Evolutionary conservation across 2,797 vertebrate genomes (phyloP).

Genomic region (Acrocephalus scirpaceus): DNA sequence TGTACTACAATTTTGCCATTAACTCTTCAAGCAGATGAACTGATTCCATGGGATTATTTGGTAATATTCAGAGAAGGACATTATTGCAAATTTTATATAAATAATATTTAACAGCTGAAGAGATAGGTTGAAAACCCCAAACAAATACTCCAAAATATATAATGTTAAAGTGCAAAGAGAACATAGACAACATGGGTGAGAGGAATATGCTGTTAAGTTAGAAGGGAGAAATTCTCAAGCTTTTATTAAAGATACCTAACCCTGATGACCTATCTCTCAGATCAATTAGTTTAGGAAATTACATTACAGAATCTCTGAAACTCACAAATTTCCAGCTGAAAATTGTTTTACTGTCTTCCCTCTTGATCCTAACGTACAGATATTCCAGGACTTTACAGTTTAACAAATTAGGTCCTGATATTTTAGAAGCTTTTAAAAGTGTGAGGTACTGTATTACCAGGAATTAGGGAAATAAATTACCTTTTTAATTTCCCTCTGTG

Average conservation of each 20-base stretch:
- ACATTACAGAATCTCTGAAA: neutral
- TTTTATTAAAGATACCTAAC: neutral
- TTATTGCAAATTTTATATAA: neutral
- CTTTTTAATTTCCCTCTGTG: neutral
- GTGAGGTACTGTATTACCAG: neutral
- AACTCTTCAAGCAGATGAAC: neutral
- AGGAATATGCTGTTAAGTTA: neutral
- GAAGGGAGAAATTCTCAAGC: neutral
- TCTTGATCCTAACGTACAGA: neutral
- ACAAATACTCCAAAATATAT: neutral
- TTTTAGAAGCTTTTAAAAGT: neutral
- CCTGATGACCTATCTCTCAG: neutral
- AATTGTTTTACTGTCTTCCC: neutral
- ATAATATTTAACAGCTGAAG: neutral
- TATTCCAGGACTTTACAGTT: neutral
- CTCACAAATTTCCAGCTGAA: neutral
- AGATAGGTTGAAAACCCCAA: accelerated
- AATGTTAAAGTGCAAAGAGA: neutral
- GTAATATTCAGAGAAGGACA: neutral
- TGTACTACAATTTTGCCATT: neutral
- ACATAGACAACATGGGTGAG: accelerated
- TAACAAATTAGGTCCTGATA: neutral
- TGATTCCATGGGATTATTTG: neutral
- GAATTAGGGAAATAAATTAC: neutral
- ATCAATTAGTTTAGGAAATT: neutral